Evolutionary conservation across 2,888 invertebrate species (phyloP).

Genomic region (Drosophila acutilabella): DNA sequence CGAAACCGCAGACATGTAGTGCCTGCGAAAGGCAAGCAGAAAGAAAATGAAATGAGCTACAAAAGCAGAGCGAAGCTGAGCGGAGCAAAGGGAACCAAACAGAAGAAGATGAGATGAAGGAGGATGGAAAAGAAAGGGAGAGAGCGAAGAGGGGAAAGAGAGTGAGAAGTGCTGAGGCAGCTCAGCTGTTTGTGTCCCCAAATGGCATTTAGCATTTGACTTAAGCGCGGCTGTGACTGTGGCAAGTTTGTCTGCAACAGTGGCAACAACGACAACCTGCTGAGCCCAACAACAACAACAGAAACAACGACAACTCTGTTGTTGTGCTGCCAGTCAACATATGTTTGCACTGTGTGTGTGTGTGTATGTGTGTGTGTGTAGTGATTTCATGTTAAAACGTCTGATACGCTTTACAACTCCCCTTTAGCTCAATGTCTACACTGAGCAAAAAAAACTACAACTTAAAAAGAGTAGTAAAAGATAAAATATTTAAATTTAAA

Average conservation of each 20-base stretch:
- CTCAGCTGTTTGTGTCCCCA: slow-evolving; percentile 77
- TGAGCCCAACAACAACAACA: slow-evolving; percentile 55
- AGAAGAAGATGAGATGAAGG: not conserved
- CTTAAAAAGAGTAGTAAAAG: no score
- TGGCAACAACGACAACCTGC: slow-evolving; percentile 69
- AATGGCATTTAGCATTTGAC: slow-evolving; percentile 78
- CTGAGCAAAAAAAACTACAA: not conserved
- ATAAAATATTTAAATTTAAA: no score
- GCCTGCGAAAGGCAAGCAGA: slow-evolving; percentile 45
- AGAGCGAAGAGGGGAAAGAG: not conserved
- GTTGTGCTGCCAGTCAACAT: slow-evolving; percentile 51
- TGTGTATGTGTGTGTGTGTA: slow-evolving; percentile 34
- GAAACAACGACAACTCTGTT: slow-evolving; percentile 21
- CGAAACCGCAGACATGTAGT: slow-evolving; percentile 59
- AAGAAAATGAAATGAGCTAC: slow-evolving; percentile 59
- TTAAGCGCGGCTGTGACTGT: slow-evolving; percentile 59
- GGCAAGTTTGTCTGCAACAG: slow-evolving; percentile 36
- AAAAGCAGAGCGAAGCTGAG: slow-evolving; percentile 3
- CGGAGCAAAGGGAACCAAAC: not conserved
- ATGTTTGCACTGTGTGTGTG: slow-evolving; percentile 55
- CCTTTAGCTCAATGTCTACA: not conserved
- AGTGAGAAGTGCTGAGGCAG: not conserved
- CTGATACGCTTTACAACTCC: slow-evolving; percentile 58
- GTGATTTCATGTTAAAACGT: slow-evolving; percentile 69
- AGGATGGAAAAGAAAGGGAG: not conserved